Evolutionary conservation across 1,140 invertebrate genomes (phyloP), one percentile per base, ranked within the genome.

Genomic region (Bombus difficillimus): DNA sequence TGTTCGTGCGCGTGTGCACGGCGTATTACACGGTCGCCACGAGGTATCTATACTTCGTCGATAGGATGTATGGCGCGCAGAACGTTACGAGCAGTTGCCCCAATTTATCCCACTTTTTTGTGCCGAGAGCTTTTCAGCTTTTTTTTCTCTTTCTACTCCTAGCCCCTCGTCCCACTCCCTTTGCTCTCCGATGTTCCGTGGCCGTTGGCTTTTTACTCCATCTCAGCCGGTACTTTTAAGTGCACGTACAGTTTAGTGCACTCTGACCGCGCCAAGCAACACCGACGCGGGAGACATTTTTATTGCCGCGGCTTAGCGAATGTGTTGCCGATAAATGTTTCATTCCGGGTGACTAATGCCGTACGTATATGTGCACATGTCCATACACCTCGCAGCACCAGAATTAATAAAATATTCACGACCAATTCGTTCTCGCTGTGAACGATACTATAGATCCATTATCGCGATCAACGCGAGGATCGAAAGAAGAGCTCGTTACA

Each of bases 51-150:
- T 87, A 82, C 83, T 81, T 89, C 83, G 88, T 81, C 89, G 88
- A 90, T 89, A 89, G 80, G 77, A 87, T 83, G 89, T 78, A 74
- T 82, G 83, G 53, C 62, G 69, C 76, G 86, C 82, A 71, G 73
- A 88, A 86, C 82, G 89, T 86, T 90, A 88, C 89, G 86, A 88
- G 86, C 89, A 90, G 89, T 88, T 89, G 89, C 89, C 86, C 89
- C 89, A 90, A 90, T 90, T 90, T 90, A 90, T 90, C 89, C 89
- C 89, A 83, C 89, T 80, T 88, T 90, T 89, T 90, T 90, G 75
- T 69, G 62, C 86, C 53, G 69, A 90, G 86, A 90, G 89, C 89
- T 90, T 88, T 84, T 81, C 87, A 84, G 82, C 83, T 83, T 87
- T 83, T 86, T 72, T 72, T 84, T 69, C 80, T 28, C 25, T 53